A percentile compares a stretch with the other conserved stretches of the same genome.
phyloP scores from a whole-genome alignment of 2,888 invertebrate genomes.

The Xylocampa areola region DNA sequence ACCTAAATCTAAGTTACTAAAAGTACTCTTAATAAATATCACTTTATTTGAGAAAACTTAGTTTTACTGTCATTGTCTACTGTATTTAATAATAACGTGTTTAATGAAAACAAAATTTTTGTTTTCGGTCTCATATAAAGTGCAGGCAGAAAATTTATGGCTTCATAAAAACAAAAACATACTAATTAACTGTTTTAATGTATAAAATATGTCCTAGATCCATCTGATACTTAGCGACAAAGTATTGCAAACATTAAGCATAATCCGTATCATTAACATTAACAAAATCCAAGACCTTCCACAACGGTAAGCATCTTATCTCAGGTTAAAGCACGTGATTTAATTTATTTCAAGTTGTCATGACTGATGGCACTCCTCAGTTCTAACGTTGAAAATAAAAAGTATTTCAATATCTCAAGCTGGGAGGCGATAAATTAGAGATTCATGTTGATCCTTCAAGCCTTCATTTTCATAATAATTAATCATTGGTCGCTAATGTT shows the following conservation, averaged over 20 bases:
- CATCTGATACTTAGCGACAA: constrained; percentile 7
- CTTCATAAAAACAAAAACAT: background rate
- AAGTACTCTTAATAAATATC: no score
- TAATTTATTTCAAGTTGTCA: constrained; percentile 49
- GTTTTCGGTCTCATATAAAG: background rate
- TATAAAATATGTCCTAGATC: constrained; percentile 1
- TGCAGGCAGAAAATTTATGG: background rate
- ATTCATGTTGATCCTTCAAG: constrained; percentile 40
- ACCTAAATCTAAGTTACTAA: no score
- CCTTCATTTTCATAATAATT: constrained; percentile 64
- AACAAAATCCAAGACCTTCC: constrained; percentile 31
- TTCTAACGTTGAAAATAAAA: constrained; percentile 45
- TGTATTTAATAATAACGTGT: no score
- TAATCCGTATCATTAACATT: constrained; percentile 42
- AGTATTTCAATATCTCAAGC: constrained; percentile 44
- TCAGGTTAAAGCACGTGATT: constrained; percentile 20
- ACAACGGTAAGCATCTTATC: constrained; percentile 45
- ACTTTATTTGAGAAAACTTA: no score
- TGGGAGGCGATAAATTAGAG: constrained; percentile 50
- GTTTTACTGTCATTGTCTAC: no score
- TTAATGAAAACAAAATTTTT: no score
- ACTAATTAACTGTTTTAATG: background rate
- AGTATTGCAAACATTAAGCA: constrained; percentile 29
- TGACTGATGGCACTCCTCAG: constrained; percentile 32
- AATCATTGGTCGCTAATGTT: constrained; percentile 67